Base-by-base conservation (phyloP, 2,113 vertebrate species). In the Numida meleagris region DNA sequence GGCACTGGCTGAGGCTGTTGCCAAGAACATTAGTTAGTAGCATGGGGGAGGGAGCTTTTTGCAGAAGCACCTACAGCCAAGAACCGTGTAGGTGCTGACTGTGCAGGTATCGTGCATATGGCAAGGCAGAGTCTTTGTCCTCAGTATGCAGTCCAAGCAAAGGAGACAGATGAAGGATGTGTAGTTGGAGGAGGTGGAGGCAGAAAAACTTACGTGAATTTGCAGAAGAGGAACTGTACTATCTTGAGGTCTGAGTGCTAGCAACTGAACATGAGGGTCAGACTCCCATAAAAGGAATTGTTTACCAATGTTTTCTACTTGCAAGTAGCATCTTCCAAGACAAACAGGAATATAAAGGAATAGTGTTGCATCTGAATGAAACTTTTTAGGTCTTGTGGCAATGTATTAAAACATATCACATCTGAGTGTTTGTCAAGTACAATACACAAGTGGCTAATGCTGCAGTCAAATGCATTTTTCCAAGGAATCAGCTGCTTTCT, bases 381-480 rank as follows among this genome's bases (percentile, higher is more conserved):
- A 84, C 88, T 83, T 55, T 75, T 88, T 91, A 95, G 82, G 94
- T 89, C 33, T 89, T 79, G 88, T 21, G 65, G 76, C 33, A 83
- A 20, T 55, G 43, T 50, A 81, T 87, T 77, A 86, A 71, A 90
- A 71, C 75, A 65, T 73, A 93, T 20, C 12, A 40, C 48, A 81
- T 72, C 78, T 90, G 86, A 96, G 36, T 83, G 67, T 76, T 62
- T 94, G 82, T 88, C 94, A 73, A 86, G 73, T 75, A 65, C 62
- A 77, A 88, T 90, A 89, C 53, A 55, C 58, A 88, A 92, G 79
- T 83, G 67, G 83, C 76, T 86, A 90, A 66, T 86, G 79, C 34
- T 90, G 73, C 83, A 91, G 73, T 85, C 86, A 89, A 88, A 91
- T 31, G 14, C 50, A 87, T 92, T 90, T 96, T 95, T 89, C 71